A percentile compares a stretch with the other conserved stretches of the same genome.
These are phyloP conservation scores for Onychomys arenicola DNA, from an alignment of 2,797 vertebrate genomes.

Conservation along the genomic window DNA sequence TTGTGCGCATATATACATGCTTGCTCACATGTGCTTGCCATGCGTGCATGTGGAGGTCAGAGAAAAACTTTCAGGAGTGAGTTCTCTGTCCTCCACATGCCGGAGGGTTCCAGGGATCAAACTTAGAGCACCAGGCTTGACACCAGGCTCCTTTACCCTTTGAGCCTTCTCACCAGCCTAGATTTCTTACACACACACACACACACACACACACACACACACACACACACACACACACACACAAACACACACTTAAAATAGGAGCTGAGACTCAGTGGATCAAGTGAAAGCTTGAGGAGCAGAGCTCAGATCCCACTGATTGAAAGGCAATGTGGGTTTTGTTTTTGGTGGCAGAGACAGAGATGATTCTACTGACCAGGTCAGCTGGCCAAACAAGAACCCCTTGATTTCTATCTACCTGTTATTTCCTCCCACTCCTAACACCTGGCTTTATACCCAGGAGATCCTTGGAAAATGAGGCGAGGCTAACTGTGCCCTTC, in stretches of 20 bases:
- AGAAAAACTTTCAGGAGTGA: neutral
- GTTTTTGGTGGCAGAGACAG: neutral
- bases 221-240: neutral
- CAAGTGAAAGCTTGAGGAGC: neutral
- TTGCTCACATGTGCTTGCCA: neutral
- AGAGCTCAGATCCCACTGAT: neutral
- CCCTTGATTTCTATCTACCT: neutral
- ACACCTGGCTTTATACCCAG: neutral
- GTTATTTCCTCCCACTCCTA: neutral
- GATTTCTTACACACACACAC: neutral
- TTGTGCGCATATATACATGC: neutral
- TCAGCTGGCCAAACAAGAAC: neutral
- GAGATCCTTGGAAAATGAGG: neutral
- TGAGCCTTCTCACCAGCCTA: neutral
- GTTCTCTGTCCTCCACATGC: neutral
- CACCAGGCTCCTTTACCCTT: neutral
- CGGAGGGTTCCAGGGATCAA: neutral
- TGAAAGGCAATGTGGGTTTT: neutral
- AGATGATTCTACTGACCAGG: neutral
- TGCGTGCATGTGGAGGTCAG: neutral
- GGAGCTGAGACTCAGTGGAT: neutral
- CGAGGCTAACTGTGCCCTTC: neutral
- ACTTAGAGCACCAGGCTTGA: neutral
- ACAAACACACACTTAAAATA: neutral
- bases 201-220: neutral